phyloP scores from a whole-genome alignment of 64 coral and sea anemone species.

The Montipora cactus region DNA sequence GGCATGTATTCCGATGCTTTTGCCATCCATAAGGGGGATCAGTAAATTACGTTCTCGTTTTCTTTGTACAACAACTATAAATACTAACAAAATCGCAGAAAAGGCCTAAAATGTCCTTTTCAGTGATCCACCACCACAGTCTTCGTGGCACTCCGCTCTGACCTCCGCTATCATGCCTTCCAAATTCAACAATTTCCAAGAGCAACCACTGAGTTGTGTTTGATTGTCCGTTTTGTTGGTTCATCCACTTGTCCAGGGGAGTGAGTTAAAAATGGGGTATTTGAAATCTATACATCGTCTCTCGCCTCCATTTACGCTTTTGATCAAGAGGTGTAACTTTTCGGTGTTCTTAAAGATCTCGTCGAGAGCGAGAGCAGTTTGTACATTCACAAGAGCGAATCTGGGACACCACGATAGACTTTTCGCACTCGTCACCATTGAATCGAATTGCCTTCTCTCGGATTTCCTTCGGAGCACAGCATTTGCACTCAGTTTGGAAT shows the following conservation, averaged over 20 bases:
- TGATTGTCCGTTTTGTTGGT: background rate
- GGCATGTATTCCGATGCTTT: background rate
- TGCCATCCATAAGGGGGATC: background rate
- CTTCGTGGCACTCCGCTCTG: background rate
- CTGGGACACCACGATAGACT: slow-evolving; percentile 31
- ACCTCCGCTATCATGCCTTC: background rate
- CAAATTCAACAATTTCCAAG: background rate
- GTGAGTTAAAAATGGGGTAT: background rate
- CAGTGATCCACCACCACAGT: background rate
- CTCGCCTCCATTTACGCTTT: background rate
- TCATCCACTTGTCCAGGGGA: background rate
- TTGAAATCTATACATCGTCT: background rate
- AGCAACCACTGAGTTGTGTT: background rate
- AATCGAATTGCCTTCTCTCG: background rate
- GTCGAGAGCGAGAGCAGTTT: slow-evolving; percentile 44
- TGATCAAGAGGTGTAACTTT: background rate
- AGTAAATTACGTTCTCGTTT: background rate
- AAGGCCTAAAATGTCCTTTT: background rate
- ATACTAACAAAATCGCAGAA: background rate
- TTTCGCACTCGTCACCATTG: slow-evolving; percentile 16
- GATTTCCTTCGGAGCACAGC: slow-evolving; percentile 17
- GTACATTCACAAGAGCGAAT: slow-evolving; percentile 44
- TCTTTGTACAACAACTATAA: background rate
- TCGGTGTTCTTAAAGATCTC: slow-evolving; percentile 19
- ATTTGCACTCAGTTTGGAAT: slow-evolving; percentile 19